Base-by-base conservation (phyloP, 2,113 vertebrate species). In the Orthonyx spaldingii region DNA sequence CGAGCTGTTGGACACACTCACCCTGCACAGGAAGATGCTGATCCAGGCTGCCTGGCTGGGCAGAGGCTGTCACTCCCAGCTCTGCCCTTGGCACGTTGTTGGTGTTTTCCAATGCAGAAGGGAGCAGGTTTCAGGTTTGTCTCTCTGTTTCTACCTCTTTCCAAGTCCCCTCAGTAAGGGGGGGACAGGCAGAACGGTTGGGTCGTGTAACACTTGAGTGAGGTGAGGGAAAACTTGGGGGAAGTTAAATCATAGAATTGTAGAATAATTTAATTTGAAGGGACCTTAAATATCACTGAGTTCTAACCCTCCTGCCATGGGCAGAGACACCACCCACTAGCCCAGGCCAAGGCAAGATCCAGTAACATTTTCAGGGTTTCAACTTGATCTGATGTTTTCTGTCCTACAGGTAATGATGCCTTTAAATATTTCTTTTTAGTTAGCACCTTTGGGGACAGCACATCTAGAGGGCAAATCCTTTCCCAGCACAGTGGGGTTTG, bases 161-260 rank as follows among this genome's bases (percentile, higher is more conserved):
- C 18, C n/a, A 68, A 79, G 49, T 7, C 12, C 19, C 20, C 28
- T 53, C 3, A 1, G 65, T 22, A 37, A 53, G 18, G 75, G 4
- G 2, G 15, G 32, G 6, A 10, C 13, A 44, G 49, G 13, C 17
- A 80, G 30, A 72, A 50, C 0, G 3, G 9, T n/a, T 0, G 1
- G 30, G 16, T 64, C 17, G 0, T 0, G 1, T 27, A 11, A 7
- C 3, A 15, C 11, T 28, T 49, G 49, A 15, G 26, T 26, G 72
- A 57, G 13, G 6, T 24, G n/a, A 84, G 32, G 11, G 65, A 65
- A 35, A 60, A 32, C n/a, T 5, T 30, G 49, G 10, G 16, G 12
- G 7, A 17, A 44, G 3, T 42, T 44, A 44, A 79, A 57, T 56
- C 47, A 53, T 0, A 6, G 13, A 32, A 20, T 9, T 4, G 2